Evolutionary conservation across 1,140 invertebrate species (phyloP), one percentile per base, ranked within the genome.

Genomic region (Eumaeus atala): DNA sequence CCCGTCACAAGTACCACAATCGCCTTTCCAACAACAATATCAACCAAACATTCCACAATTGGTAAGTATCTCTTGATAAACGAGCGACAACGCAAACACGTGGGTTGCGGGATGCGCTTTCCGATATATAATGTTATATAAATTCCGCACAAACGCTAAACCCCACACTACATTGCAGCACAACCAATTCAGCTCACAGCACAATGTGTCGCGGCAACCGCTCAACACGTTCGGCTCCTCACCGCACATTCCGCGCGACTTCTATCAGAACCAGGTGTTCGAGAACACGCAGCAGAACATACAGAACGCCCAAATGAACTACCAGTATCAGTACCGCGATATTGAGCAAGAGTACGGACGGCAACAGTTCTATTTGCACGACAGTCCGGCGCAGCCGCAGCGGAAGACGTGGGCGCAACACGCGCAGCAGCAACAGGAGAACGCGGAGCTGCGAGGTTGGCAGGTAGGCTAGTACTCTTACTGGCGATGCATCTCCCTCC

Each of bases 361-460:
- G 70, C 87, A 61, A 35, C 93, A 93, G 70, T 95, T 95, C 84
- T 95, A 93, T 81, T 84, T 94, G 61, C 93, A 95, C 72, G 93
- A 93, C 50, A 72, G 72, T 8, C 78, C 88, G 40, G 90, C 90
- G 58, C 89, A 87, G 63, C 86, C 92, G 49, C 92, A 92, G 75
- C 88, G 93, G 53, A 85, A 92, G 64, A 94, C 93, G 4, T 94
- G 93, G 93, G 90, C 91, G 40, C 92, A 93, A 63, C 91, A 93
- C 66, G 88, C 91, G 28, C 89, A 89, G 8, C 75, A 65, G 36
- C 67, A 84, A 40, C 83, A 87, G 57, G 83, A 87, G 33, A 80
- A 66, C 50, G 54, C 54, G 3, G 81, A 80, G 62, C 78, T 88
- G 44, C 71, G 87, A 9, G 87, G 88, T 50, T 87, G 90, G 82